A percentile compares a stretch with the other conserved stretches of the same genome.
Conservation (phyloP, 1,140 invertebrate genomes). For the Drosophila subpulchrella region DNA sequence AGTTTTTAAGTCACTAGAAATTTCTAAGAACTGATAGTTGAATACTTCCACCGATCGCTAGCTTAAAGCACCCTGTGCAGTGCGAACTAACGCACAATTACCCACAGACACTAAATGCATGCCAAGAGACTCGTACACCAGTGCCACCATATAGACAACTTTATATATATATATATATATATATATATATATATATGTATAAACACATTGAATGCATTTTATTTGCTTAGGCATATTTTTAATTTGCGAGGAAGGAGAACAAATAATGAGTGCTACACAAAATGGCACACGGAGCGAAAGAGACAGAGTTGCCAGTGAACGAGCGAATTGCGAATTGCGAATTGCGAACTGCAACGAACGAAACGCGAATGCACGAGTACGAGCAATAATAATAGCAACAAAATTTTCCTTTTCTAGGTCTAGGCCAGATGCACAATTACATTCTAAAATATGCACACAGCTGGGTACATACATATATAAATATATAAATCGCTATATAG, state of each 20-base stretch:
- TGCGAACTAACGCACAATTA: constrained; percentile 60
- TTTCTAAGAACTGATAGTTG: no score
- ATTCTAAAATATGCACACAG: constrained; percentile 83
- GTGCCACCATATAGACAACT: constrained; percentile 9
- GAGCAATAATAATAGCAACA: constrained; percentile 82
- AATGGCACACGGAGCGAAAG: constrained; percentile 33
- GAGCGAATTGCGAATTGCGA: constrained; percentile 24
- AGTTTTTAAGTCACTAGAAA: no score
- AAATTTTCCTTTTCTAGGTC: constrained; percentile 85
- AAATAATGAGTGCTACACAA: constrained; percentile 67
- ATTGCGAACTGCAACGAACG: constrained; percentile 28
- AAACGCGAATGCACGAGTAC: constrained; percentile 49
- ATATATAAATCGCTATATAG: not conserved
- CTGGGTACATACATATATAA: constrained; percentile 19
- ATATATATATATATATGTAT: constrained; percentile 9
- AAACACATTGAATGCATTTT: constrained; percentile 64
- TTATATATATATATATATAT: constrained; percentile 8
- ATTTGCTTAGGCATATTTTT: constrained; percentile 82
- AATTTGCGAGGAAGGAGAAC: constrained; percentile 83
- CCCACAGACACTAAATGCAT: constrained; percentile 37
- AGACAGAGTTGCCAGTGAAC: constrained; percentile 7
- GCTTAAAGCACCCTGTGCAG: constrained; percentile 52
- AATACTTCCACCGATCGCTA: not conserved
- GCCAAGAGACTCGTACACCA: constrained; percentile 19
- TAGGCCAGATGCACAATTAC: constrained; percentile 84